Evolutionary conservation across 2,113 vertebrate genomes (phyloP).

Genomic region (Sitta europaea): DNA sequence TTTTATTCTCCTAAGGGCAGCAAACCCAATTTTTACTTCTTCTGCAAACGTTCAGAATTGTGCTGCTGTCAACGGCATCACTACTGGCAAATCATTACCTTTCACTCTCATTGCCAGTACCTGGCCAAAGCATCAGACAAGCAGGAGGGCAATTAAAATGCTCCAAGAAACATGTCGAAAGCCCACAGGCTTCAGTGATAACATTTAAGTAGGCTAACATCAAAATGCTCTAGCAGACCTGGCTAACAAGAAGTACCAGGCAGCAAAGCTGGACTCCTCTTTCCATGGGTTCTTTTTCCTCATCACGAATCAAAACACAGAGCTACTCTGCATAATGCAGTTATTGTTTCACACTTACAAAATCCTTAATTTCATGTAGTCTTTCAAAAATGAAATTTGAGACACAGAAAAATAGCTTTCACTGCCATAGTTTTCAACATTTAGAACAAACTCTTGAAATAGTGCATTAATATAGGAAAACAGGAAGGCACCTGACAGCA

Average conservation of each 20-base stretch:
- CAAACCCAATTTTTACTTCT: not conserved
- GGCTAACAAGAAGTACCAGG: not conserved
- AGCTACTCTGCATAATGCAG: not conserved
- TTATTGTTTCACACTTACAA: not conserved
- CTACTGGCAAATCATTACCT: not conserved
- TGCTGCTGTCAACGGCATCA: not conserved
- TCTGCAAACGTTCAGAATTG: not conserved
- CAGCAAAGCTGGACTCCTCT: not conserved
- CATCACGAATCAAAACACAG: not conserved
- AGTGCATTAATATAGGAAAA: not conserved
- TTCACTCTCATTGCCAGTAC: not conserved
- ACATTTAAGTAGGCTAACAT: not conserved
- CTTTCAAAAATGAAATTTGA: not conserved
- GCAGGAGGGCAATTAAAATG: conserved; percentile 27
- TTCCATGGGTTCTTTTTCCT: not conserved
- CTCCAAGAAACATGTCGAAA: not conserved
- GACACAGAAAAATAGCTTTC: not conserved
- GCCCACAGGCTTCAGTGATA: not conserved
- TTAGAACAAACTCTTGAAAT: not conserved
- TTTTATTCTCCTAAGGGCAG: not conserved
- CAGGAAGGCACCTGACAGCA: not conserved
- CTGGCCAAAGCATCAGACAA: not conserved
- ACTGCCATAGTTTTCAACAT: not conserved
- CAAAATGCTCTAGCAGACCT: not conserved
- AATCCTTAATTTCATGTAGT: not conserved